These are phyloP conservation scores for Proterorhinus semilunaris DNA, from an alignment of 2,113 vertebrate species.

Conservation along the genomic window DNA sequence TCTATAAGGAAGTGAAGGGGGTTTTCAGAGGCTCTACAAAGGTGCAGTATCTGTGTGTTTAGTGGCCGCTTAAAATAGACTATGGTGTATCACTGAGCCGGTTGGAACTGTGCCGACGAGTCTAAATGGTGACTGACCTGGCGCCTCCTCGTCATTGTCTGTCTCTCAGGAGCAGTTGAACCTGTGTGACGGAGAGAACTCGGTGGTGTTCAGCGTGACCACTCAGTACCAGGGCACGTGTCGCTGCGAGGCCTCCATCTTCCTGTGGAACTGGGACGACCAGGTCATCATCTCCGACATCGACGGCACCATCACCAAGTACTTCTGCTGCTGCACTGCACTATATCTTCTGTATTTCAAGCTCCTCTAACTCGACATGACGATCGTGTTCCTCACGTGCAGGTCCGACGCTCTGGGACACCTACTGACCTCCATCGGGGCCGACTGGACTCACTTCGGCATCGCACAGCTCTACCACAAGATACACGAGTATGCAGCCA, in stretches of 20 bases:
- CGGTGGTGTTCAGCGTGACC: conserved; percentile 91
- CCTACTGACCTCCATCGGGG: conserved; percentile 91
- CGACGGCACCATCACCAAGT: conserved; percentile 96
- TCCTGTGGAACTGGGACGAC: conserved; percentile 93
- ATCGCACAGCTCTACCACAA: conserved; percentile 93
- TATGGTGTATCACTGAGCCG: no score
- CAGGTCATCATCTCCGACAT: conserved; percentile 94
- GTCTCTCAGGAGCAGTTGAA: conserved; percentile 79
- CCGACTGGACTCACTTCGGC: conserved; percentile 95
- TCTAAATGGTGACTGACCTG: no score
- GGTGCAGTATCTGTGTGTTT: no score
- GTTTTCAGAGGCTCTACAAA: no score
- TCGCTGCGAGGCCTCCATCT: conserved; percentile 90
- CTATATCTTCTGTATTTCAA: not conserved
- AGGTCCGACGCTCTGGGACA: conserved; percentile 95
- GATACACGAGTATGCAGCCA: conserved; percentile 83
- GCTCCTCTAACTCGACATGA: no score
- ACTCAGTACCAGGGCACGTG: conserved; percentile 96
- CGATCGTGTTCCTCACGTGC: not conserved
- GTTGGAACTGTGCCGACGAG: no score
- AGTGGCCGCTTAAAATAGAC: no score
- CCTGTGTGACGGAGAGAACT: conserved; percentile 87
- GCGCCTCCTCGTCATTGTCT: not conserved
- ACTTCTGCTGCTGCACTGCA: conserved; percentile 34
- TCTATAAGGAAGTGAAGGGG: no score